Conservation (phyloP, 2,113 vertebrate species). For the Cervus canadensis region DNA sequence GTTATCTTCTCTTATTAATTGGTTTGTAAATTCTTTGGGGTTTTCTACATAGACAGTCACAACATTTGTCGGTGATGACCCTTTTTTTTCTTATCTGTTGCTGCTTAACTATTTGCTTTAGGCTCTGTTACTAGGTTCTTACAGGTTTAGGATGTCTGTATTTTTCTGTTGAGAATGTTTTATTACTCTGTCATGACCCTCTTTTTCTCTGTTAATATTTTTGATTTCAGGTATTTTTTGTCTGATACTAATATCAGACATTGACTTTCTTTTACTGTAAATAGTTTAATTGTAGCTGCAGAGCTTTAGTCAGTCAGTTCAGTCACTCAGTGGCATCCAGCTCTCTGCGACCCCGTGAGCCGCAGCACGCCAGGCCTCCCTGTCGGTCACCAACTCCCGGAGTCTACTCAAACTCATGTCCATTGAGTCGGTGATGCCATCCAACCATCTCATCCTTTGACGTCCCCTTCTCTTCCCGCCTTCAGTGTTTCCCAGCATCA, state of each 20-base stretch:
- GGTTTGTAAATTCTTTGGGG: background rate
- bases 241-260: background rate
- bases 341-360: background rate
- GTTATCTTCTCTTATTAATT: background rate
- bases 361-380: accelerated
- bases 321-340: background rate
- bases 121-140: background rate
- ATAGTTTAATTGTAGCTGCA: background rate
- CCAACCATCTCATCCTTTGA: background rate
- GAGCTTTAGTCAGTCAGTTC: background rate
- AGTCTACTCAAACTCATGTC: background rate
- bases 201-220: background rate
- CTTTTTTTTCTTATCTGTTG: background rate
- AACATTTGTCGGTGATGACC: background rate
- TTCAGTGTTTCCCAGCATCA: background rate
- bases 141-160: background rate
- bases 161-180: constrained; percentile 4
- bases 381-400: background rate
- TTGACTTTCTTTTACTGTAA: background rate
- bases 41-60: background rate
- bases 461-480: accelerated
- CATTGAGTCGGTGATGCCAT: background rate
- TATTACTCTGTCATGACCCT: background rate
- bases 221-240: background rate
- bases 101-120: background rate